Evolutionary conservation across 2,113 vertebrate species (phyloP), one percentile per base, ranked within the genome.

Genomic region (Tachysurus vachellii): DNA sequence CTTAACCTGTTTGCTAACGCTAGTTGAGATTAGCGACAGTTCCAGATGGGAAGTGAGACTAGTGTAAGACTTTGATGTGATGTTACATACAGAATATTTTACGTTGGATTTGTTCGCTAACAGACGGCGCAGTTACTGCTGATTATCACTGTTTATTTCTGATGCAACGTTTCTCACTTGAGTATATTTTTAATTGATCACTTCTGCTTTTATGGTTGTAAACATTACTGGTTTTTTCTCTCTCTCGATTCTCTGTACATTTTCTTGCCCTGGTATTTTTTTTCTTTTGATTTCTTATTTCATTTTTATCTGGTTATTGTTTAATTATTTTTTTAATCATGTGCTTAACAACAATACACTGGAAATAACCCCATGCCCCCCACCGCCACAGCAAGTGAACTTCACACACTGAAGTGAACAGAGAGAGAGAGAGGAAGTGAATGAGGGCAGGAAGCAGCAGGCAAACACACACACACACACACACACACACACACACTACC

Each of bases 361-460:
- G 31, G 10, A 5, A 36, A 36, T 36, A 36, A 36, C 36, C 36
- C 36, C 21, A 5, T 13, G 8, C 21, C 5, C 47, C 59, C 44
- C 11, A 0, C 21, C 17, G 5, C 80, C 16, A 70, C 50, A 77
- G 19, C 42, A 13, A 88, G 36, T 5, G 1, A 80, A 80, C 17
- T 56, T 42, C 61, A 82, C 36, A 61, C 12, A 44, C 62, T 71
- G 50, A 75, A 85, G n/a, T 19, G 79, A 57, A 68, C n/a, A 13
- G 26, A 28, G 59, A 82, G 36, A 36, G 36, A 36, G 77, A 59
- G 83, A 90, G 89, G 86, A 88, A 86, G 87, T 83, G 21, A 83
- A 23, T 73, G 73, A 80, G 36, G 85, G 61, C 89, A 90, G 89
- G 89, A 88, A 90, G 76, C 71, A 80, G n/a, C 84, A 85, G 21